These are phyloP conservation scores for Clavelina lepadiformis DNA, from an alignment of 23 tunicate genomes.

Conservation along the genomic window DNA sequence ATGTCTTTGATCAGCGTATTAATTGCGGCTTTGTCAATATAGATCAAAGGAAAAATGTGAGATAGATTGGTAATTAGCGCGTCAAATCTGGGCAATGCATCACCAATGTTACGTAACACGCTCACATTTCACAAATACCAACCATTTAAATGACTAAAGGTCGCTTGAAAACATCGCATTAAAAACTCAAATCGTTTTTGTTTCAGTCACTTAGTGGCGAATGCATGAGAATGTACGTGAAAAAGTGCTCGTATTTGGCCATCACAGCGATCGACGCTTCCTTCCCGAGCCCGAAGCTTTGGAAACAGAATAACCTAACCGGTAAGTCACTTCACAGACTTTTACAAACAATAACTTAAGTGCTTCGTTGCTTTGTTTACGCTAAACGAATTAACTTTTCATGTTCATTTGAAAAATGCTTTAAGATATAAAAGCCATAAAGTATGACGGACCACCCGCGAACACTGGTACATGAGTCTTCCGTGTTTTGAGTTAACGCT, in stretches of 20 bases:
- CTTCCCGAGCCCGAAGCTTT: constrained; percentile 62
- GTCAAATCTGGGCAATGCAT: too few species aligned
- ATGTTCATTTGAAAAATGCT: neutral
- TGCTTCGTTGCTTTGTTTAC: neutral
- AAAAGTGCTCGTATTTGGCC: constrained; percentile 33
- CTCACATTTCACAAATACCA: too few species aligned
- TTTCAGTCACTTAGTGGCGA: constrained; percentile 55
- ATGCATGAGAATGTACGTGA: constrained; percentile 44
- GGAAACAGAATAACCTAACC: constrained; percentile 69
- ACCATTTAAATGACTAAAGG: too few species aligned
- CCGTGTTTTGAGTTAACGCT: too few species aligned
- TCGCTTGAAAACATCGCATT: too few species aligned
- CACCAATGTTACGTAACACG: too few species aligned
- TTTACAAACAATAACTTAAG: neutral
- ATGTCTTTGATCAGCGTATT: too few species aligned
- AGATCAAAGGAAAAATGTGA: too few species aligned
- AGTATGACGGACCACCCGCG: neutral
- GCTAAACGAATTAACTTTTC: neutral
- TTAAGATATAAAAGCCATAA: neutral
- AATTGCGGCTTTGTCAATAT: too few species aligned
- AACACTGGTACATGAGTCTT: neutral
- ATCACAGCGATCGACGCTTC: neutral
- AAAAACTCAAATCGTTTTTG: too few species aligned
- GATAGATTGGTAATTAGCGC: too few species aligned
- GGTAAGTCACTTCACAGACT: constrained; percentile 29